Evolutionary conservation across 1,140 invertebrate genomes (phyloP).

Genomic region (Philotrypesis tridentata): DNA sequence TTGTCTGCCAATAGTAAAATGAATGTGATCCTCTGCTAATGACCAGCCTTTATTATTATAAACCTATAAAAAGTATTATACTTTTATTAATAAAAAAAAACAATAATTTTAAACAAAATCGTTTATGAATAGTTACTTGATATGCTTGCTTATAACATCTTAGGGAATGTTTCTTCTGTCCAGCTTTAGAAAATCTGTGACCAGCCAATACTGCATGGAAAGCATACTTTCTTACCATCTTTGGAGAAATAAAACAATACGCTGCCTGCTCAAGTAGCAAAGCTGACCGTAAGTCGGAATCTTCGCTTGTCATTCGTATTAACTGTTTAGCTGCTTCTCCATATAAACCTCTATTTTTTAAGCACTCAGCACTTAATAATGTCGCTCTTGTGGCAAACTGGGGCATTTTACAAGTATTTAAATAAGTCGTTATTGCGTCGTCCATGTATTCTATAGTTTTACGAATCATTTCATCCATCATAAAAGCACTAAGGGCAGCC

Average conservation of each 20-base stretch:
- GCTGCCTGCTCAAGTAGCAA: conserved; percentile 96
- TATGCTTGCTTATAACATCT: conserved; percentile 94
- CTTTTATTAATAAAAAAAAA: conserved; percentile 71
- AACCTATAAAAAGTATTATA: conserved; percentile 75
- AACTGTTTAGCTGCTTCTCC: conserved; percentile 94
- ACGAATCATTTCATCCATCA: conserved; percentile 84
- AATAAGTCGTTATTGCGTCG: conserved; percentile 91
- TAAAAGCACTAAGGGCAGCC: conserved; percentile 93
- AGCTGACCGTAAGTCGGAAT: conserved; percentile 92
- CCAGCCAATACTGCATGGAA: conserved; percentile 97
- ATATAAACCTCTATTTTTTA: conserved; percentile 84
- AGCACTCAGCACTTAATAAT: conserved; percentile 88
- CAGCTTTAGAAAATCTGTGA: conserved; percentile 92
- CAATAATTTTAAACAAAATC: too few species aligned
- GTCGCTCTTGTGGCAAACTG: conserved; percentile 94
- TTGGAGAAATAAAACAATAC: conserved; percentile 89
- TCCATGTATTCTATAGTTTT: conserved; percentile 94
- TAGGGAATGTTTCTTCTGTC: conserved; percentile 91
- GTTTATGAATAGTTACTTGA: conserved; percentile 76
- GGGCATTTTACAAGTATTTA: conserved; percentile 90
- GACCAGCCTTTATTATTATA: conserved; percentile 90
- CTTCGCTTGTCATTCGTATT: conserved; percentile 96
- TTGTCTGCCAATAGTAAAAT: conserved; percentile 93
- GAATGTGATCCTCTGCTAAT: conserved; percentile 94
- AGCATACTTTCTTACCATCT: conserved; percentile 94